A percentile compares a stretch with the other conserved stretches of the same genome.
phyloP scores from a whole-genome alignment of 2,888 invertebrate genomes.

The Allygus modestus region DNA sequence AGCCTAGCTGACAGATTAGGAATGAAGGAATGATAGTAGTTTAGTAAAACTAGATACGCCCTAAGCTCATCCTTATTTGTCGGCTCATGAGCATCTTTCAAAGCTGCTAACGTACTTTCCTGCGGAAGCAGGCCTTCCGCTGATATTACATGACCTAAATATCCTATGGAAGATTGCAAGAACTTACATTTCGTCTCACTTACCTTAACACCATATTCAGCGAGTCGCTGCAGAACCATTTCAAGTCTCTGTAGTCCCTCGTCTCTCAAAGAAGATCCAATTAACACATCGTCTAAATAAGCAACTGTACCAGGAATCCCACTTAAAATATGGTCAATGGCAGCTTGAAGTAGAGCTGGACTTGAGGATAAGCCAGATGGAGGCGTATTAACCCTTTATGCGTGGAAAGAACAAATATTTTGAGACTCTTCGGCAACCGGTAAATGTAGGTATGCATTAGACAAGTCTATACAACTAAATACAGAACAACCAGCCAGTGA shows the following conservation, averaged over 20 bases:
- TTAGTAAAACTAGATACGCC: neutral
- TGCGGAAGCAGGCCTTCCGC: neutral
- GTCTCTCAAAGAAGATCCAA: constrained; percentile 61
- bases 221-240: neutral
- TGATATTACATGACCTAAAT: constrained; percentile 1
- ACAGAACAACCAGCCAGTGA: neutral
- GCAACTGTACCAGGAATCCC: constrained; percentile 55
- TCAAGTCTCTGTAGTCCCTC: neutral
- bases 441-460: constrained; percentile 71
- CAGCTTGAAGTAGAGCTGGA: constrained; percentile 68
- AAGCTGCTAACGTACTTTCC: neutral
- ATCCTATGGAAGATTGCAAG: neutral
- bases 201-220: neutral
- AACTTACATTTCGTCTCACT: neutral
- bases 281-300: constrained; percentile 70
- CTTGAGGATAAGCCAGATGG: constrained; percentile 67
- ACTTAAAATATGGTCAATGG: constrained; percentile 63
- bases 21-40: neutral
- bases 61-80: neutral
- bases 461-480: constrained; percentile 68
- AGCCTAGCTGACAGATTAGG: neutral
- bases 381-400: constrained; percentile 67
- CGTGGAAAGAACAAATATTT: constrained; percentile 66
- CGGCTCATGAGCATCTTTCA: neutral
- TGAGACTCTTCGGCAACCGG: neutral